Evolutionary conservation across 2,888 invertebrate species (phyloP).

Genomic region (Caenorhabditis sp.): DNA sequence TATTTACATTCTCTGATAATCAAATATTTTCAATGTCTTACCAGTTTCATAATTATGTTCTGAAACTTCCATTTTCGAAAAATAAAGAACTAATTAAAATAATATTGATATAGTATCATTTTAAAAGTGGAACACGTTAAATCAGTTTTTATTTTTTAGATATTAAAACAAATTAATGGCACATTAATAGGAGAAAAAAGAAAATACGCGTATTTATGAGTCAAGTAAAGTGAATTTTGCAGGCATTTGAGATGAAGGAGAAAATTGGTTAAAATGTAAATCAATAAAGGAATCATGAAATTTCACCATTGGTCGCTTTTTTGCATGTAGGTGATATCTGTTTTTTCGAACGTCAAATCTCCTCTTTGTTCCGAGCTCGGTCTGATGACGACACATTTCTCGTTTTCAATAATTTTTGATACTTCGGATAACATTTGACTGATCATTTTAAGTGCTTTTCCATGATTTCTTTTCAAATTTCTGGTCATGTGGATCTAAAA

Average conservation of each 20-base stretch:
- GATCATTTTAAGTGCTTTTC: not conserved
- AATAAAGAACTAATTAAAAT: not conserved
- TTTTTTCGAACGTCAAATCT: not conserved
- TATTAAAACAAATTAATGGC: too few species aligned
- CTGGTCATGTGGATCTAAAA: not conserved
- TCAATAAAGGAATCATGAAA: not conserved
- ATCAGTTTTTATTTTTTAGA: too few species aligned
- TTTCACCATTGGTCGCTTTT: not conserved
- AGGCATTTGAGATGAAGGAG: too few species aligned
- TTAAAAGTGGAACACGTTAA: not conserved
- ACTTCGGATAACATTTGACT: not conserved
- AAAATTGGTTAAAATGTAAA: not conserved
- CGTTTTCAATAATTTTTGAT: not conserved
- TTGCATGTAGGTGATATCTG: not conserved
- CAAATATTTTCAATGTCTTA: not conserved
- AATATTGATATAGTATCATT: not conserved
- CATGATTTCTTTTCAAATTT: not conserved
- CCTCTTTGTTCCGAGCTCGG: not conserved
- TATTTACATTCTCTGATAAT: not conserved
- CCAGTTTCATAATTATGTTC: not conserved
- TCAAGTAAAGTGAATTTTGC: too few species aligned
- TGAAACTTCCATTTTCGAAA: not conserved
- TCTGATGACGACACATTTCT: not conserved
- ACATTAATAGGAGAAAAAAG: too few species aligned
- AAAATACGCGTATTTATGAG: too few species aligned